These are phyloP conservation scores for Drosophila stalkeri DNA, from an alignment of 2,888 invertebrate species.

Conservation along the genomic window DNA sequence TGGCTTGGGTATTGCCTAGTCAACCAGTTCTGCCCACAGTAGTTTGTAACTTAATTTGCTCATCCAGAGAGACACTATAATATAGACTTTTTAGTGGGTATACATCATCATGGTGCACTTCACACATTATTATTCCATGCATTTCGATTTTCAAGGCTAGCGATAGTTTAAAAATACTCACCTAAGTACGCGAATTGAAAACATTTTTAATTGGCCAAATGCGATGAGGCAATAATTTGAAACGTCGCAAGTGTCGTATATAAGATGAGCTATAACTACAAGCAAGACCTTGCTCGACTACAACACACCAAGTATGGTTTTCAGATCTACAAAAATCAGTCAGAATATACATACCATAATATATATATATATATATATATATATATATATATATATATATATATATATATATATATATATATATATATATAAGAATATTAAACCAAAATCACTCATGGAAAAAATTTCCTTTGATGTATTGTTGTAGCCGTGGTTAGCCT, in stretches of 20 bases:
- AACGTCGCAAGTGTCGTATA: slow-evolving; percentile 41
- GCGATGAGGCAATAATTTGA: slow-evolving; percentile 64
- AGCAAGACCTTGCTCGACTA: neutral
- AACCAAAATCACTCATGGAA: neutral
- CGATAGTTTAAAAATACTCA: slow-evolving; percentile 47
- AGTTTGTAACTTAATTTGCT: neutral
- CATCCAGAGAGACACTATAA: neutral
- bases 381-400: neutral
- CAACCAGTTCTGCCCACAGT: neutral
- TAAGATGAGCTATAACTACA: slow-evolving; percentile 47
- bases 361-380: neutral
- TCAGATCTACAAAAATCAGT: neutral
- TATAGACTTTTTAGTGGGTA: slow-evolving; percentile 19
- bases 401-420: neutral
- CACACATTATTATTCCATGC: slow-evolving; percentile 3
- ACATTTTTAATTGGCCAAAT: slow-evolving; percentile 60
- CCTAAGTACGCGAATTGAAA: slow-evolving; percentile 55
- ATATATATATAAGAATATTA: neutral
- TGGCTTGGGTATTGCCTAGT: neutral
- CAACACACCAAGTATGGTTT: neutral
- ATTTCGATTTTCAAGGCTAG: slow-evolving; percentile 55
- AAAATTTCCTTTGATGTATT: slow-evolving; percentile 1
- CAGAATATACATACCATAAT: neutral
- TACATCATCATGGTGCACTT: slow-evolving; percentile 16
- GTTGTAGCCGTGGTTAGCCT: neutral